These are phyloP conservation scores for Vesta saturnalis DNA, from an alignment of 2,888 invertebrate genomes.

Conservation along the genomic window DNA sequence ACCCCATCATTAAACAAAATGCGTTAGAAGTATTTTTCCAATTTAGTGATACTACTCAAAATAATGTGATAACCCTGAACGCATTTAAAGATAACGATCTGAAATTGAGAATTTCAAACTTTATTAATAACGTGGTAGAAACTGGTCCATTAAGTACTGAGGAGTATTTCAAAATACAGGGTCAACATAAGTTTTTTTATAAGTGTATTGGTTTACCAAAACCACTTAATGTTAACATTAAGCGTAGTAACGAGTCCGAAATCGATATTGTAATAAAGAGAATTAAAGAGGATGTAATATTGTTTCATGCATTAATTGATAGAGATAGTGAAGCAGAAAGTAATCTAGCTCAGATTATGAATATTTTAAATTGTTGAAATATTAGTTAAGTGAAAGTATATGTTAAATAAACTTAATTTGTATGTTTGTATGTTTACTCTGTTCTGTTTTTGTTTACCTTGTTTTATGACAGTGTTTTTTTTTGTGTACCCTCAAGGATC, in stretches of 20 bases:
- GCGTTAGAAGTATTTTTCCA: conserved; percentile 32
- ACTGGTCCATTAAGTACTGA: not conserved
- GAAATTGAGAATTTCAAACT: conserved; percentile 20
- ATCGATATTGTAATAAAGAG: not conserved
- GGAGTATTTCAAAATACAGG: not conserved
- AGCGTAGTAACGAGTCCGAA: not conserved
- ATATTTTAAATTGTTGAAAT: not conserved
- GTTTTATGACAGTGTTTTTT: too few relatives aligned
- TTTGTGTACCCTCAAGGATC: too few relatives aligned
- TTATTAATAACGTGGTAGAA: not conserved
- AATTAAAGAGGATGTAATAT: not conserved
- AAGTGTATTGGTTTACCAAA: not conserved
- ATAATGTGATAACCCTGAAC: conserved; percentile 23
- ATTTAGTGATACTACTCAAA: conserved; percentile 19
- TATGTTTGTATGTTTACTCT: not conserved
- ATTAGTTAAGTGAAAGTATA: not conserved
- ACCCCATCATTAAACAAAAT: conserved; percentile 34
- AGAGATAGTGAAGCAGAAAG: not conserved
- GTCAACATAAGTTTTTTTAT: not conserved
- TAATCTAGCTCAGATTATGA: not conserved
- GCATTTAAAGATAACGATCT: conserved; percentile 22
- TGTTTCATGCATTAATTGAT: not conserved
- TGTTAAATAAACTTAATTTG: not conserved
- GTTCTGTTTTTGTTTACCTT: too few relatives aligned
- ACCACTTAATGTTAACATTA: not conserved